These are phyloP conservation scores for Lasioglossum morio DNA, from an alignment of 2,888 invertebrate genomes.

Conservation along the genomic window DNA sequence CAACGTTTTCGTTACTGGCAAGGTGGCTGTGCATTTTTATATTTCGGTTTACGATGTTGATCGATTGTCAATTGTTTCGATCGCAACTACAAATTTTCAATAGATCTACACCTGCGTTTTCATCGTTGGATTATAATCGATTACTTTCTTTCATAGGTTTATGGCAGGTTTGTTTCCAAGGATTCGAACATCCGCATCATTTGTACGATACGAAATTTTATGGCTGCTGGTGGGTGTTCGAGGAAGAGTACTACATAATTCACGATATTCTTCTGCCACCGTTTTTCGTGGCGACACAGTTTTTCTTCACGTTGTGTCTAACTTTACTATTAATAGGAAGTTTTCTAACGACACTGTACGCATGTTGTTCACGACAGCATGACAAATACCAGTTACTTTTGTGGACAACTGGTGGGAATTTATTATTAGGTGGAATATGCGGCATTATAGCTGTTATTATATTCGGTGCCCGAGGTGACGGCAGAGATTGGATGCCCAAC, in stretches of 20 bases:
- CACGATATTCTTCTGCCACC: slow-evolving; percentile 95
- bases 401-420: slow-evolving; percentile 90
- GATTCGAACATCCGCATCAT: slow-evolving; percentile 94
- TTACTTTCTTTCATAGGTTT: slow-evolving; percentile 88
- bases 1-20: not conserved
- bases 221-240: slow-evolving; percentile 99
- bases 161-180: slow-evolving; percentile 97
- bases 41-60: slow-evolving; percentile 1
- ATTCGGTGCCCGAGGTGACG: slow-evolving; percentile 96
- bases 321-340: slow-evolving; percentile 92
- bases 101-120: not conserved
- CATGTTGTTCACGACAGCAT: slow-evolving; percentile 91
- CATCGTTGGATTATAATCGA: not conserved
- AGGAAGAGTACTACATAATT: slow-evolving; percentile 98
- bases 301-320: slow-evolving; percentile 95
- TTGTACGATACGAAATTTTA: slow-evolving; percentile 93
- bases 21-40: not conserved
- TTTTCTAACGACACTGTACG: slow-evolving; percentile 90
- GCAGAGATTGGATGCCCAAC: slow-evolving; percentile 97
- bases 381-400: slow-evolving; percentile 91
- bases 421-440: slow-evolving; percentile 90
- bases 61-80: not conserved
- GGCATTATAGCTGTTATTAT: slow-evolving; percentile 94
- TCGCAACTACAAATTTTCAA: not conserved
- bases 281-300: slow-evolving; percentile 97